Base-by-base conservation (phyloP, 2,888 invertebrate genomes). In the Blomia tropicalis region DNA sequence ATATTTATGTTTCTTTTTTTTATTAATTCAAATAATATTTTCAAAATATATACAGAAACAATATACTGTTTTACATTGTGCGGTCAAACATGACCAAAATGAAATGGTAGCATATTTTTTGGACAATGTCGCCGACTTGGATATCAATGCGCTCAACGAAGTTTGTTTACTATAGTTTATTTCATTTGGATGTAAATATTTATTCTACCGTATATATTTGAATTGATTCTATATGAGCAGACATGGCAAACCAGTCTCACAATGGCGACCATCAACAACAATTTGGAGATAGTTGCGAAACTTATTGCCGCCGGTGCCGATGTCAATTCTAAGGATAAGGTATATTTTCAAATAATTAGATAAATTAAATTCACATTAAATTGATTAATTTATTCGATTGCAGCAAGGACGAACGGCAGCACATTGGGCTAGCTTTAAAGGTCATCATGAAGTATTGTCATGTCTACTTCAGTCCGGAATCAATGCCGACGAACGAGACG, bases 191-290 rank as follows among this genome's bases (percentile, higher is more conserved):
- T n/a, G n/a, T n/a, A 14, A 47, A n/a, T n/a, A 47, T 3, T 47
- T 44, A 36, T 36, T 36, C 36, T 14, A n/a, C n/a, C n/a, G n/a
- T n/a, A n/a, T n/a, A n/a, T n/a, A n/a, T n/a, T n/a, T n/a, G n/a
- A n/a, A n/a, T n/a, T n/a, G n/a, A n/a, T n/a, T n/a, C n/a, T n/a
- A n/a, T n/a, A n/a, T n/a, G n/a, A n/a, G n/a, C n/a, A n/a, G n/a
- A n/a, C 41, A 14, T 41, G 41, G 41, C 41, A 41, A n/a, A 41
- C 84, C 2, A 82, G 86, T 0, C 77, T 88, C 11, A 84, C 85
- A 69, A 79, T 84, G 64, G 86, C 87, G 0, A 82, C 86, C 1
- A 78, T 82, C 54, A 81, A 82, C 31, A 87, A 87, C 0, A 82
- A 86, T 72, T 75, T 80, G 0, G 74, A 78, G 25, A 79, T 84